These are phyloP conservation scores for Scophthalmus maximus DNA, from an alignment of 2,113 vertebrate genomes.

Conservation along the genomic window DNA sequence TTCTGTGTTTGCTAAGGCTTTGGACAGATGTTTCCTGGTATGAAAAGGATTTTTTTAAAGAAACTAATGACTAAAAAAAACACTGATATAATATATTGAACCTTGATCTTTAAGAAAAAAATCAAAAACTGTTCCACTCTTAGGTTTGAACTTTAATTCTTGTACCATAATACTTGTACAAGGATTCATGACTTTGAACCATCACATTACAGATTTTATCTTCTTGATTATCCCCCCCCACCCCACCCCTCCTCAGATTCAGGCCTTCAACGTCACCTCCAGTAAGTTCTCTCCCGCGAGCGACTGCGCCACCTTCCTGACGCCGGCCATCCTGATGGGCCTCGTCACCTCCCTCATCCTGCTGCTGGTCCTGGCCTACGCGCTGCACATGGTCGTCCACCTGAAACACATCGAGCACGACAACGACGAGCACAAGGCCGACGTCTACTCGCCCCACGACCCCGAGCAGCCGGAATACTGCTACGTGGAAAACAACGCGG, in stretches of 20 bases:
- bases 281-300: constrained; percentile 87
- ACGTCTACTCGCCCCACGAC: constrained; percentile 76
- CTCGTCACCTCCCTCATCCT: constrained; percentile 90
- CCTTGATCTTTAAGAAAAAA: too few species aligned
- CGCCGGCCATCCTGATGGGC: constrained; percentile 91
- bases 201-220: not conserved
- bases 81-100: too few species aligned
- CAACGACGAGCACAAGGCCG: constrained; percentile 85
- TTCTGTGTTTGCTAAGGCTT: too few species aligned
- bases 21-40: too few species aligned
- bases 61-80: too few species aligned
- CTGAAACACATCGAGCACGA: constrained; percentile 90
- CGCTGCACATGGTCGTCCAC: constrained; percentile 92
- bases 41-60: too few species aligned
- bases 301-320: constrained; percentile 89
- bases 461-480: constrained; percentile 53
- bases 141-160: too few species aligned
- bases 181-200: not conserved
- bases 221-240: too few species aligned
- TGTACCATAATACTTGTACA: too few species aligned
- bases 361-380: constrained; percentile 91
- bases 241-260: constrained; percentile 83
- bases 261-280: constrained; percentile 88
- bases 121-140: too few species aligned
- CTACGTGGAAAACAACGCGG: constrained; percentile 28